These are phyloP conservation scores for Oxycera nigricornis DNA, from an alignment of 2,888 invertebrate genomes.

Conservation along the genomic window DNA sequence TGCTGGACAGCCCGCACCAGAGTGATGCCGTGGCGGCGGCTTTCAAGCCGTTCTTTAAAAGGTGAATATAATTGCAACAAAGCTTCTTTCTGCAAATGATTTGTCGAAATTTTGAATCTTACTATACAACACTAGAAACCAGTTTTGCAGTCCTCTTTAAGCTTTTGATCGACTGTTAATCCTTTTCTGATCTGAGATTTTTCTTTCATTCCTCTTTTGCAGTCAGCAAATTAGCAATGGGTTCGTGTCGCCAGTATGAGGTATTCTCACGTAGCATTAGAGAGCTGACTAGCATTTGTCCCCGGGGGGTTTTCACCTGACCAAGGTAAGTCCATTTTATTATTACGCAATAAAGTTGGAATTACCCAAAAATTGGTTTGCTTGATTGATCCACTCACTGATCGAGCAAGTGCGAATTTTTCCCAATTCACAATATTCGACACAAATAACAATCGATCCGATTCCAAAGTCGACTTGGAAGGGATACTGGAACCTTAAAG, in stretches of 20 bases:
- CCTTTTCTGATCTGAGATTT: slow-evolving; percentile 39
- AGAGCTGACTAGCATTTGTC: slow-evolving; percentile 17
- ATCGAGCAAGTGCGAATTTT: too few species aligned
- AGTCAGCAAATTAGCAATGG: slow-evolving; percentile 77
- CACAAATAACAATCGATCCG: too few species aligned
- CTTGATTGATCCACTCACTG: too few species aligned
- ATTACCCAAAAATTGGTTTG: too few species aligned
- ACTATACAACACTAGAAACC: slow-evolving; percentile 4
- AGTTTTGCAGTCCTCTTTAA: background rate
- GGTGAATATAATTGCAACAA: slow-evolving; percentile 65
- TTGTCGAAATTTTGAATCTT: background rate
- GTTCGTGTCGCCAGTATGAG: slow-evolving; percentile 79
- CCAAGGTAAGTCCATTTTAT: slow-evolving; percentile 35
- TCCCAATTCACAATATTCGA: too few species aligned
- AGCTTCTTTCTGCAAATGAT: slow-evolving; percentile 26
- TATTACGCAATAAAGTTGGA: slow-evolving; percentile 9
- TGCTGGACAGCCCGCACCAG: slow-evolving; percentile 56
- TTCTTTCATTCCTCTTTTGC: slow-evolving; percentile 61
- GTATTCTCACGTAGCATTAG: slow-evolving; percentile 30
- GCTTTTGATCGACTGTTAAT: background rate
- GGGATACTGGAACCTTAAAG: too few species aligned
- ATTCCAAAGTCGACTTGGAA: too few species aligned
- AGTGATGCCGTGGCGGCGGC: slow-evolving; percentile 67
- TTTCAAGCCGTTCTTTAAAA: slow-evolving; percentile 91
- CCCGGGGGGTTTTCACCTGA: slow-evolving; percentile 30